phyloP scores from a whole-genome alignment of 1,140 invertebrate species.

The Diachasma alloeum region DNA sequence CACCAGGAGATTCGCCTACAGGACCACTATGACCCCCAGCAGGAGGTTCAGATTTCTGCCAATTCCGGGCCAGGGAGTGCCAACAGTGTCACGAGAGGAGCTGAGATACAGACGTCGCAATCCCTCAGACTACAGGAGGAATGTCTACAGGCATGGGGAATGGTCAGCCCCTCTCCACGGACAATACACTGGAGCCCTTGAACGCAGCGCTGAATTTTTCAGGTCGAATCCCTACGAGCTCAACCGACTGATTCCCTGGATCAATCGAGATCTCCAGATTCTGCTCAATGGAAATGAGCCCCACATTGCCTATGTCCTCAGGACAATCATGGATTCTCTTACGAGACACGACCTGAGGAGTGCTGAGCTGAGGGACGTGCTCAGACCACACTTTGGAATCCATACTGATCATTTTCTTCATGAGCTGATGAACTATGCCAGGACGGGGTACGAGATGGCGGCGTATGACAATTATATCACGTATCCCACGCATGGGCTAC shows the following conservation, averaged over 20 bases:
- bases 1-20: constrained; percentile 28
- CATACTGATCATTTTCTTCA: constrained; percentile 86
- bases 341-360: constrained; percentile 77
- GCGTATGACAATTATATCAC: constrained; percentile 72
- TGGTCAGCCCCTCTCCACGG: constrained; percentile 76
- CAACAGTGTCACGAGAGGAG: constrained; percentile 42
- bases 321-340: constrained; percentile 76
- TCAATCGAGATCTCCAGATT: constrained; percentile 85
- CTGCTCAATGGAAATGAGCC: constrained; percentile 69
- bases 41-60: constrained; percentile 37
- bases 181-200: constrained; percentile 73
- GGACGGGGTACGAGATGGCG: constrained; percentile 83
- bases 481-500: constrained; percentile 47
- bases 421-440: constrained; percentile 87
- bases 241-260: constrained; percentile 85
- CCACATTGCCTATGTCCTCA: constrained; percentile 73
- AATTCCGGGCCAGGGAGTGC: constrained; percentile 37
- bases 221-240: constrained; percentile 80
- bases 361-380: constrained; percentile 72
- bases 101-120: constrained; percentile 41
- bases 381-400: constrained; percentile 69
- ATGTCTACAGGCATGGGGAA: constrained; percentile 79
- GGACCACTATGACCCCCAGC: constrained; percentile 50
- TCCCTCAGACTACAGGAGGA: constrained; percentile 68
- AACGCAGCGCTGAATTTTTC: constrained; percentile 75